Conservation (phyloP, 53 echinoderm and acorn worm genomes). For the Glandiceps talaboti region DNA sequence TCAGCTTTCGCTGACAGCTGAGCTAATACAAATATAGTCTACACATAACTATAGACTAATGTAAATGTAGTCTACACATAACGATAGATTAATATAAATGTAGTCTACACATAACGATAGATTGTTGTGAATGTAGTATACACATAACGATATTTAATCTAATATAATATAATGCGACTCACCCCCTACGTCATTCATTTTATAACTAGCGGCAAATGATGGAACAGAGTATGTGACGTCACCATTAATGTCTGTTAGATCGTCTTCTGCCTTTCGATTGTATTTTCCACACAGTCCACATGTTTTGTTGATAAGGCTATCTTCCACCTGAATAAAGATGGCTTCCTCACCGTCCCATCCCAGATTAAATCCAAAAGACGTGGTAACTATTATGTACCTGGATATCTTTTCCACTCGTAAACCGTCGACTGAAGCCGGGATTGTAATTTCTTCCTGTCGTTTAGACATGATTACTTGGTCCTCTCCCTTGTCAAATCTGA, state of each 20-base stretch:
- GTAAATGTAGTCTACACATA: no score
- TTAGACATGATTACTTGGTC: slow-evolving; percentile 20
- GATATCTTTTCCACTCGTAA: slow-evolving; percentile 49
- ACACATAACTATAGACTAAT: no score
- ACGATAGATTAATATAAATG: no score
- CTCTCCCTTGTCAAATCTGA: slow-evolving; percentile 6
- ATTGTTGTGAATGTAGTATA: no score
- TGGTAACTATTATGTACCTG: slow-evolving; percentile 39
- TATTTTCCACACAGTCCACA: slow-evolving; percentile 6
- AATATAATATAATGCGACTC: neutral
- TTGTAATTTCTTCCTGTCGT: slow-evolving; percentile 9
- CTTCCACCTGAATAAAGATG: neutral
- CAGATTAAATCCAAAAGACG: slow-evolving; percentile 51
- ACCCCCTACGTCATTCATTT: slow-evolving; percentile 1
- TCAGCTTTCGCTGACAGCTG: no score
- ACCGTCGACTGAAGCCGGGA: slow-evolving; percentile 46
- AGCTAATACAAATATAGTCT: no score
- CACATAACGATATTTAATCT: no score
- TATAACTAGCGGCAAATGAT: neutral
- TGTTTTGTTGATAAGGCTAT: neutral
- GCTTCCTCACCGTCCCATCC: slow-evolving; percentile 24
- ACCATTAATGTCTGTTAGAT: neutral
- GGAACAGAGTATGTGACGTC: neutral
- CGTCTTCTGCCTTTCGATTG: neutral
- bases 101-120: no score